phyloP scores from a whole-genome alignment of 2,113 vertebrate genomes.

The Triplophysa siluroides region DNA sequence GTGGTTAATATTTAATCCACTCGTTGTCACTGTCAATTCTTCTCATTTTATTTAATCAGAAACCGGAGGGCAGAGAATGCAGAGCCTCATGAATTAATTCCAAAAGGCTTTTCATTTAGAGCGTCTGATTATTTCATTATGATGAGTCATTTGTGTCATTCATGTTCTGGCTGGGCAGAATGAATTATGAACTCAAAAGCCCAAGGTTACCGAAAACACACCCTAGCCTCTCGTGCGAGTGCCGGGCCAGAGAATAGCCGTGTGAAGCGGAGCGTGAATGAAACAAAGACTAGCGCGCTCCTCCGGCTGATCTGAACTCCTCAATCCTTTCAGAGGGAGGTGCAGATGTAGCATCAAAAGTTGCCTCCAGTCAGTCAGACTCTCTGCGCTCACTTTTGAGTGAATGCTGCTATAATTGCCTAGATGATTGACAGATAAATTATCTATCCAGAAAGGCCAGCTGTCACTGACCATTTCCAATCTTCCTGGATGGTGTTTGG shows the following conservation, averaged over 20 bases:
- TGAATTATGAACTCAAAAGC: constrained; percentile 42
- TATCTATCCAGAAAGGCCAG: constrained; percentile 39
- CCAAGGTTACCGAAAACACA: constrained; percentile 10
- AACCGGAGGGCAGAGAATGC: constrained; percentile 31
- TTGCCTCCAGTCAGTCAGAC: neutral
- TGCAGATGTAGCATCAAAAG: neutral
- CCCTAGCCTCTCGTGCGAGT: neutral
- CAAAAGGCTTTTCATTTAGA: constrained; percentile 39
- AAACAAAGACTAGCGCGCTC: constrained; percentile 31
- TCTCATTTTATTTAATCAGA: constrained; percentile 44
- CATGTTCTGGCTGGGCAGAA: constrained; percentile 36
- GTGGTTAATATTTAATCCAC: constrained; percentile 53
- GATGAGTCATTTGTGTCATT: constrained; percentile 47
- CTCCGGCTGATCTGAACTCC: neutral
- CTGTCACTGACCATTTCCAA: constrained; percentile 42
- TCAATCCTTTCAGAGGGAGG: neutral
- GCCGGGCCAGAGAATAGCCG: neutral
- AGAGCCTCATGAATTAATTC: constrained; percentile 48
- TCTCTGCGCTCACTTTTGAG: neutral
- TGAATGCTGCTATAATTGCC: constrained; percentile 31
- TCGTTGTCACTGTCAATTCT: constrained; percentile 55
- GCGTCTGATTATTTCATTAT: constrained; percentile 55
- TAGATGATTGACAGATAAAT: constrained; percentile 43
- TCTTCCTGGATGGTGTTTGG: constrained; percentile 33
- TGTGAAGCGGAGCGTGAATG: constrained; percentile 4